Conservation (phyloP, 2,888 invertebrate species). For the Lasioglossum morio region DNA sequence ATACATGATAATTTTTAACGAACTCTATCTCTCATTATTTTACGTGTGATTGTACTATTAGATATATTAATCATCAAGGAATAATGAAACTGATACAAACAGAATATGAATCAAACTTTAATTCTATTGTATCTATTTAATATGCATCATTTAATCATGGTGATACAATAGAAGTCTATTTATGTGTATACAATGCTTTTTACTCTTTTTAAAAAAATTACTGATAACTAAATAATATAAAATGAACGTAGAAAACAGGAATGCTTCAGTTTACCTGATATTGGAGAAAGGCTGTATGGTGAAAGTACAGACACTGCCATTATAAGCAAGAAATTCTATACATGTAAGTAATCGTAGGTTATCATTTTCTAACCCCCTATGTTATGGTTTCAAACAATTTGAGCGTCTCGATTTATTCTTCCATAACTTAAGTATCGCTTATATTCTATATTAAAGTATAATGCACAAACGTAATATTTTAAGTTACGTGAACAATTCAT, state of each 20-base stretch:
- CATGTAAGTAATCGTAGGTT: constrained; percentile 45
- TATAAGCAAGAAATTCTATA: background rate
- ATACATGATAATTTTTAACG: constrained; percentile 47
- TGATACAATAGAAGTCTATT: background rate
- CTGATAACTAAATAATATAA: constrained; percentile 18
- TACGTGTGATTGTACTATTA: background rate
- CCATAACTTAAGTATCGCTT: background rate
- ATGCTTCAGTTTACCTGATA: background rate
- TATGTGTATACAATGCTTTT: background rate
- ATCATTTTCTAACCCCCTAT: constrained; percentile 36
- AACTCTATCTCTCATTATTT: background rate
- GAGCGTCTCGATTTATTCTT: background rate
- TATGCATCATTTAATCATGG: background rate
- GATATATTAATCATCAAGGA: background rate
- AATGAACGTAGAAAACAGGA: background rate
- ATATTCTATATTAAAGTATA: background rate
- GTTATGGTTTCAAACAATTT: background rate
- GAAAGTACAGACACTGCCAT: background rate
- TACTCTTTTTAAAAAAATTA: background rate
- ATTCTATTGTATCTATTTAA: background rate
- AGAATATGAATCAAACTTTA: constrained; percentile 11
- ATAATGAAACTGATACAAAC: background rate
- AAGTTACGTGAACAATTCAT: background rate
- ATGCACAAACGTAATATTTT: background rate
- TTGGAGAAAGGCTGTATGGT: background rate